Percentiles rank a stretch among this genome's conserved stretches.
These are phyloP conservation scores for Gyrodactylus salaris DNA, from an alignment of 1,140 invertebrate species.

Conservation along the genomic window DNA sequence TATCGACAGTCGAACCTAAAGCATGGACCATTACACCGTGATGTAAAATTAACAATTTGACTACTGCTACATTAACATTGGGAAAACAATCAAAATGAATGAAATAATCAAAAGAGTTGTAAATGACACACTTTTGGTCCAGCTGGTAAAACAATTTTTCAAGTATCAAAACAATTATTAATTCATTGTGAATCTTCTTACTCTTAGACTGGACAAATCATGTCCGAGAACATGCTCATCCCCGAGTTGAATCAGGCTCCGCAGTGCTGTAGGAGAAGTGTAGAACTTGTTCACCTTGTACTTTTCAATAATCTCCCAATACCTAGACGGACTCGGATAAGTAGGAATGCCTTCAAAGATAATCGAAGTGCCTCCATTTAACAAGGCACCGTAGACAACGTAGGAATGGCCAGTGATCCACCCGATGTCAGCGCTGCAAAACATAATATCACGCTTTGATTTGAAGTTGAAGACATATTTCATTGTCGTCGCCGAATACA, in stretches of 20 bases:
- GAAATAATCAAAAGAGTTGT: no score
- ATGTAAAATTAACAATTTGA: no score
- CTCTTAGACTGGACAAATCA: conserved; percentile 9
- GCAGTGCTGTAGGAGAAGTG: conserved; percentile 80
- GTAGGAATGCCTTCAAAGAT: conserved; percentile 26
- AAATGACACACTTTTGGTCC: no score
- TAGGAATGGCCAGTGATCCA: conserved; percentile 29
- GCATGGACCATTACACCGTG: no score
- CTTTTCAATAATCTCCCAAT: conserved; percentile 59
- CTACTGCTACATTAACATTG: no score
- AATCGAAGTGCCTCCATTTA: conserved; percentile 25
- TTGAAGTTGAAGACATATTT: conserved; percentile 64
- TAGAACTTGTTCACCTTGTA: conserved; percentile 79
- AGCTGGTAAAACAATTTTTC: no score
- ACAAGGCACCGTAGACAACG: conserved; percentile 26
- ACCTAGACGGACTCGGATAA: conserved; percentile 26
- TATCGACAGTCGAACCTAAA: no score
- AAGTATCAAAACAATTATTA: no score
- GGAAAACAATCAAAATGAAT: no score
- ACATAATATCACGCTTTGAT: conserved; percentile 26
- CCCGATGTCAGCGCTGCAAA: conserved; percentile 28
- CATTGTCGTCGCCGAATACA: conserved; percentile 31
- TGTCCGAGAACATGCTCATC: conserved; percentile 27
- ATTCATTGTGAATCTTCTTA: neutral
- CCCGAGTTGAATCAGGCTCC: conserved; percentile 57